Percentiles rank a stretch among this genome's conserved stretches.
Evolutionary conservation across 2,797 vertebrate genomes (phyloP).

Genomic region (Sebastes alutus): DNA sequence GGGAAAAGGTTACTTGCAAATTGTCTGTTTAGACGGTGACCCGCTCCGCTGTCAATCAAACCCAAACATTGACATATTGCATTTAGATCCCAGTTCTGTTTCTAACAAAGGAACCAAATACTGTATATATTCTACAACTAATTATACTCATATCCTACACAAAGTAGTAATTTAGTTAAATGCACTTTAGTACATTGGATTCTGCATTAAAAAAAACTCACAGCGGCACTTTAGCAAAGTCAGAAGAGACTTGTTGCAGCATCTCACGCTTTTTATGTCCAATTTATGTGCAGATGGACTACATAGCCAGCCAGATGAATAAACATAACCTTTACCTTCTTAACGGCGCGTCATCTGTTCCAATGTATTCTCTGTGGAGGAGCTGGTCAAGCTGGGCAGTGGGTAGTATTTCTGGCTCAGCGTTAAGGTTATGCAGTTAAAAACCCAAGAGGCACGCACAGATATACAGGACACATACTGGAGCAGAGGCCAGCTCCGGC

Average conservation of each 20-base stretch:
- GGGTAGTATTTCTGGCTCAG: background rate
- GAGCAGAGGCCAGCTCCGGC: slow-evolving; percentile 1
- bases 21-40: background rate
- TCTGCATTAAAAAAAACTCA: background rate
- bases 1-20: background rate
- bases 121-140: background rate
- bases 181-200: background rate
- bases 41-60: background rate
- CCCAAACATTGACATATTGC: background rate
- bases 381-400: slow-evolving; percentile 1
- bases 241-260: background rate
- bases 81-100: background rate
- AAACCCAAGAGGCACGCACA: slow-evolving; percentile 8
- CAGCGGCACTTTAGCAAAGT: background rate
- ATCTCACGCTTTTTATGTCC: background rate
- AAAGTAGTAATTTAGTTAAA: background rate
- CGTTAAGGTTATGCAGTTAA: slow-evolving; percentile 12
- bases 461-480: background rate
- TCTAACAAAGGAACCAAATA: background rate
- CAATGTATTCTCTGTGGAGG: background rate
- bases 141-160: background rate
- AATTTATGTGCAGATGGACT: background rate
- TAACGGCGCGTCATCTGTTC: background rate
- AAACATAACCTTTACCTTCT: background rate
- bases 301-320: background rate